Conservation (phyloP, 2,113 vertebrate genomes). For the Mugil cephalus region DNA sequence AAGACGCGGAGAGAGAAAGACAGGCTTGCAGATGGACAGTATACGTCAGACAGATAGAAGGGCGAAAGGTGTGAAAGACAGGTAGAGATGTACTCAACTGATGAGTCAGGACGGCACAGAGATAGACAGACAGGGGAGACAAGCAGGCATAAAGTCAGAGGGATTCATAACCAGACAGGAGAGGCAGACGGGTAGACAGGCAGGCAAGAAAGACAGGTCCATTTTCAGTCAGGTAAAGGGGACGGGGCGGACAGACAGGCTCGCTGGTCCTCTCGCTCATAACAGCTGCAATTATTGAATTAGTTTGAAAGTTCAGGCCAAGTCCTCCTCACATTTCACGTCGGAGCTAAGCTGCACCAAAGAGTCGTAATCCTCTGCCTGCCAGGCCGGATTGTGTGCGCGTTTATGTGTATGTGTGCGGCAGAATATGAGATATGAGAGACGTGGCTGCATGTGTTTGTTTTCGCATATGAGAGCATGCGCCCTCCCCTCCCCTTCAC, state of each 20-base stretch:
- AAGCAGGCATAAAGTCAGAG: not conserved
- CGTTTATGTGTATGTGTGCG: slow-evolving; percentile 32
- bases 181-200: not conserved
- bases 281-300: slow-evolving; percentile 98
- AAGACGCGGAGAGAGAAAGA: not conserved
- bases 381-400: slow-evolving; percentile 55
- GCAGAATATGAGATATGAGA: slow-evolving; percentile 60
- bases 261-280: slow-evolving; percentile 20
- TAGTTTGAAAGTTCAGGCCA: slow-evolving; percentile 95
- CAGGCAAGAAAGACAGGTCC: not conserved
- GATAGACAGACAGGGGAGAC: not conserved
- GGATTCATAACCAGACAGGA: not conserved
- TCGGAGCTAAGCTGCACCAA: slow-evolving; percentile 87
- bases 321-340: slow-evolving; percentile 92
- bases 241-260: slow-evolving; percentile 42
- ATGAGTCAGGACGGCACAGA: not conserved
- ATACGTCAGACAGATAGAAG: not conserved
- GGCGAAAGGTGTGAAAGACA: not conserved
- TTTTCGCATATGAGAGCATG: slow-evolving; percentile 59
- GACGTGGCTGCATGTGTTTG: slow-evolving; percentile 62
- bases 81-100: not conserved
- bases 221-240: slow-evolving; percentile 33
- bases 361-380: slow-evolving; percentile 71
- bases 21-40: too few relatives aligned
- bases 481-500: slow-evolving; percentile 58